Conservation (phyloP, 2,113 vertebrate genomes). For the Etheostoma cragini region DNA sequence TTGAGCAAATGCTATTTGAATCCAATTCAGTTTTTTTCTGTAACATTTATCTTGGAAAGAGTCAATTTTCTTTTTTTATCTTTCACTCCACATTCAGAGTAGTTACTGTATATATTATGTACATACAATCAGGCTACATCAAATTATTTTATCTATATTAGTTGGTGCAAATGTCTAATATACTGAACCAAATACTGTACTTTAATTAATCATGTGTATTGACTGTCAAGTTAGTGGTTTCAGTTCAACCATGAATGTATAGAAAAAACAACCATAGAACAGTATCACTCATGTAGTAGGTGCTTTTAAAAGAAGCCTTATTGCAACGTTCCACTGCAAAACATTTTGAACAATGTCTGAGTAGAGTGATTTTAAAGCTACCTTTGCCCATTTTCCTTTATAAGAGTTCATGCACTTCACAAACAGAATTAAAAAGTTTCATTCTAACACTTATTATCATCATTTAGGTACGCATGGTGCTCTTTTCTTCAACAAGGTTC, state of each 20-base stretch:
- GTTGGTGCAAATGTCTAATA: slow-evolving; percentile 72
- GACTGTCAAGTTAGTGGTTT: slow-evolving; percentile 65
- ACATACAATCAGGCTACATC: slow-evolving; percentile 57
- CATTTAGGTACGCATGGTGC: slow-evolving; percentile 64
- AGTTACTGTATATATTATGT: slow-evolving; percentile 66
- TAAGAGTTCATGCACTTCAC: slow-evolving; percentile 12
- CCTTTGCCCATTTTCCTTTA: slow-evolving; percentile 31
- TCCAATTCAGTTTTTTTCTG: slow-evolving; percentile 41
- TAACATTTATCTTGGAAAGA: slow-evolving; percentile 28
- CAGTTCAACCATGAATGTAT: slow-evolving; percentile 75
- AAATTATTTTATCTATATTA: slow-evolving; percentile 69
- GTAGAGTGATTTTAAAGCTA: slow-evolving; percentile 58
- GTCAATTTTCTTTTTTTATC: slow-evolving; percentile 29
- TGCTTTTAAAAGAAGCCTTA: slow-evolving; percentile 70
- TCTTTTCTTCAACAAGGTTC: slow-evolving; percentile 52
- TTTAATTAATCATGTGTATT: slow-evolving; percentile 63
- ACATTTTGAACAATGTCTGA: slow-evolving; percentile 47
- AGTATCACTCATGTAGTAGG: slow-evolving; percentile 49
- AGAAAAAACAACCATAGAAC: slow-evolving; percentile 35
- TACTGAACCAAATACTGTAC: slow-evolving; percentile 79
- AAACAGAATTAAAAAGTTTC: background rate
- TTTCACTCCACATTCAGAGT: slow-evolving; percentile 46
- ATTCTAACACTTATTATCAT: slow-evolving; percentile 26
- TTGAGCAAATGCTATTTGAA: slow-evolving; percentile 43
- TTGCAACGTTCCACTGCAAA: slow-evolving; percentile 48